Base-by-base conservation (phyloP, 2,888 invertebrate species). In the Ditula angustiorana region DNA sequence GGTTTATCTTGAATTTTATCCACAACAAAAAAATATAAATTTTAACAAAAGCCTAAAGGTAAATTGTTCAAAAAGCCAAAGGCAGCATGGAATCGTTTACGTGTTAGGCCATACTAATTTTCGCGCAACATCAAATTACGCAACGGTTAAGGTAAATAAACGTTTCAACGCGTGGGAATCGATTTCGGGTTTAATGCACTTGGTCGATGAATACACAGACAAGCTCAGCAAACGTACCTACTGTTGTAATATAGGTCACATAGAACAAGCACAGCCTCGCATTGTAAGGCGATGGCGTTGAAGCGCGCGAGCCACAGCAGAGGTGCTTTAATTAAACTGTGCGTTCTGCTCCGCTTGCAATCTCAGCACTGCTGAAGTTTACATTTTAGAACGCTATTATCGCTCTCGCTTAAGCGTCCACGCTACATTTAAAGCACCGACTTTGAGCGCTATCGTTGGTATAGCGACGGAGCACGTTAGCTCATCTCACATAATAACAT, bases 401-500 rank as follows among this genome's bases (percentile, higher is more conserved):
- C 33, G 37, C 47, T 28, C 41, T 47, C 35, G 60, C 30, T 41
- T 50, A 53, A 59, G 49, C 47, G n/a, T 58, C 26, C 57, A 52
- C 57, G 52, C 57, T 55, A 26, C 24, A 30, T 50, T 57, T 61
- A 61, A 52, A 56, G 53, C 37, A 55, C 63, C 59, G 55, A 58
- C 65, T 53, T 50, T 21, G 60, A 61, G 57, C 41, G 65, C 58
- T 35, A 68, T 60, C 69, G 61, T n/a, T n/a, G n/a, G n/a, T n/a
- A n/a, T 67, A 61, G 67, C 64, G 64, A 64, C 61, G 53, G 47
- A 35, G 55, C 66, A 74, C 69, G 75, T 74, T 73, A 76, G 75
- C 81, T 80, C 75, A 79, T 77, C 78, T 75, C 75, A 79, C 81
- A 79, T 82, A 86, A 87, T 86, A 85, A 80, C 82, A 89, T 88